Conservation (phyloP, 2,113 vertebrate genomes). For the Canis aureus region DNA sequence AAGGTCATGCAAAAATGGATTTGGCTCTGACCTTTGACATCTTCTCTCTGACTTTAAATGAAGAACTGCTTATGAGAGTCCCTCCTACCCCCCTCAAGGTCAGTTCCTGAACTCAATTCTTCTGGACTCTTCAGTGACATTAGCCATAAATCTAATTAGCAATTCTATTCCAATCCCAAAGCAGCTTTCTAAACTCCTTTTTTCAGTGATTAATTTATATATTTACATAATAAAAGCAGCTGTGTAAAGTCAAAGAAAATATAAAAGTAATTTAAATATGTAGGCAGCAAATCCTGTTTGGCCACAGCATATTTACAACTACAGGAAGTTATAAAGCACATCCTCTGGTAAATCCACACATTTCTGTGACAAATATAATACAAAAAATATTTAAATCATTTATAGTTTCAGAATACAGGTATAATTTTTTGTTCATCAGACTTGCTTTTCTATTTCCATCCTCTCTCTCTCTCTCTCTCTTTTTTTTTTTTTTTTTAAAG, state of each 20-base stretch:
- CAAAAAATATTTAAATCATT: not conserved
- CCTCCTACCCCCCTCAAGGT: not conserved
- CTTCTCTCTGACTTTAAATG: not conserved
- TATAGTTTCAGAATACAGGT: not conserved
- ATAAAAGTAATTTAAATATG: not conserved
- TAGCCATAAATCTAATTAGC: not conserved
- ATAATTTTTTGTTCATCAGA: not conserved
- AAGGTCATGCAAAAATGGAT: not conserved
- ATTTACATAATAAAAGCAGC: not conserved
- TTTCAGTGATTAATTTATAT: not conserved
- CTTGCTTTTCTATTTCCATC: not conserved
- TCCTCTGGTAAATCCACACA: not conserved
- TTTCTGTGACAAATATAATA: not conserved
- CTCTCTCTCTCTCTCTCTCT: not conserved
- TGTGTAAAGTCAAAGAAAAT: not conserved
- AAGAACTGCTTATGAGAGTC: not conserved
- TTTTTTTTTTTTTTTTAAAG: no score
- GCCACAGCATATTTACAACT: not conserved
- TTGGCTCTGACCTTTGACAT: not conserved
- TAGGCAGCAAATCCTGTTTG: not conserved
- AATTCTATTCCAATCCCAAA: slow-evolving; percentile 20
- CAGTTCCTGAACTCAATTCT: not conserved
- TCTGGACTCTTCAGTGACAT: not conserved
- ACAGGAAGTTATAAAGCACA: not conserved
- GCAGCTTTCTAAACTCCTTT: not conserved